Evolutionary conservation across 2,888 invertebrate species (phyloP).

Genomic region (Xiphydria camelus): DNA sequence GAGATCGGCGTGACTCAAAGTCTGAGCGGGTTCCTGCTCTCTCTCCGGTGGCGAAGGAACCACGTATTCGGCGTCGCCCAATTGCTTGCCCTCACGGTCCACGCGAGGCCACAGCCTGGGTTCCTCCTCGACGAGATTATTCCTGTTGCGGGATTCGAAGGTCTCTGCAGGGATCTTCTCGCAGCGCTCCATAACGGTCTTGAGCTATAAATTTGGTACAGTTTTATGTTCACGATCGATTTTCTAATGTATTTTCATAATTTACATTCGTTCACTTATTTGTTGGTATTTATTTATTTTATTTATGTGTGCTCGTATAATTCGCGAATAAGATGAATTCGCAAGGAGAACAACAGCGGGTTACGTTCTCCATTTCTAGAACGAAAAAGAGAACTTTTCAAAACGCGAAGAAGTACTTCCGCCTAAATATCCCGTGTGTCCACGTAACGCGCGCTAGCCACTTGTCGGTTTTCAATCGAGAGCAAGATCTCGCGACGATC

Average conservation of each 20-base stretch:
- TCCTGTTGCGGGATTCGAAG: conserved; percentile 59
- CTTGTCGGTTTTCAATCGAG: not conserved
- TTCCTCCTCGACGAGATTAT: conserved; percentile 52
- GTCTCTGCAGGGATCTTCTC: conserved; percentile 66
- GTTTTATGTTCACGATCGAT: not conserved
- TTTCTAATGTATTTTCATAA: too few species aligned
- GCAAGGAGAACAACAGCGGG: too few species aligned
- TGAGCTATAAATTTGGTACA: conserved; percentile 58
- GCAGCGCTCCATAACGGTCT: conserved; percentile 72
- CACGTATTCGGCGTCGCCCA: conserved; percentile 68
- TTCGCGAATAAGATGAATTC: too few species aligned
- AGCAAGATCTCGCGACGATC: not conserved
- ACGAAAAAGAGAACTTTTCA: too few species aligned
- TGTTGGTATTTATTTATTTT: too few species aligned
- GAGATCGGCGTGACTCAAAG: conserved; percentile 69
- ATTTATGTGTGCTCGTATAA: too few species aligned
- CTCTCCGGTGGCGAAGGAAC: conserved; percentile 74
- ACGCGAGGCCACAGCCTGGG: conserved; percentile 61
- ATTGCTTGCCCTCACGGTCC: conserved; percentile 67
- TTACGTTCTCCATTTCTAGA: too few species aligned
- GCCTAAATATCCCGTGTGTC: too few species aligned
- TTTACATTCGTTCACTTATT: too few species aligned
- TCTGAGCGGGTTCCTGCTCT: conserved; percentile 57
- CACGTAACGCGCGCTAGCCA: too few species aligned
- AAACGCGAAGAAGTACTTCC: too few species aligned